Conservation (phyloP, 2,888 invertebrate species). For the Mesopsocus fuscifrons region DNA sequence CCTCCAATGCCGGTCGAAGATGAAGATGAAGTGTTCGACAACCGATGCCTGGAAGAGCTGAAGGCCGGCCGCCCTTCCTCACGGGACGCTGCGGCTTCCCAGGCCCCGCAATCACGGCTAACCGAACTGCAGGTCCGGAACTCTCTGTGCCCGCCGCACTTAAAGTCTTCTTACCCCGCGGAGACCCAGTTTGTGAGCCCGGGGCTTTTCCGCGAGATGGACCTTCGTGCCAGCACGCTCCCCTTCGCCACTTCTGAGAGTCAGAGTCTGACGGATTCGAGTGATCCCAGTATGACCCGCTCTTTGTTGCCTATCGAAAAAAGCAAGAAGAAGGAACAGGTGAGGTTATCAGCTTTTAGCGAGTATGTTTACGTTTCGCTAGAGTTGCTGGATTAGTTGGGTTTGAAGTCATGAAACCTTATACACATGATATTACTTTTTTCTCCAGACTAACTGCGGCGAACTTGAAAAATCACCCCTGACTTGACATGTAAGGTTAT, state of each 20-base stretch:
- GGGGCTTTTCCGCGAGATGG: conserved; percentile 36
- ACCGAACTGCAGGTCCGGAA: conserved; percentile 62
- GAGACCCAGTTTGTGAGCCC: conserved; percentile 47
- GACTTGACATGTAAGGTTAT: too few species aligned
- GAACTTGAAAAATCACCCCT: too few species aligned
- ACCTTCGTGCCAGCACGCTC: conserved; percentile 36
- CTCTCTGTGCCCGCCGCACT: conserved; percentile 64
- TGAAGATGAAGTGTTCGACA: conserved; percentile 71
- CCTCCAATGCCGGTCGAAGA: conserved; percentile 53
- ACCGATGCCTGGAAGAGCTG: conserved; percentile 43
- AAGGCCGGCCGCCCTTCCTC: conserved; percentile 34
- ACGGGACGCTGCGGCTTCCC: conserved; percentile 26
- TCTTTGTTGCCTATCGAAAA: conserved; percentile 25
- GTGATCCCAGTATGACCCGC: conserved; percentile 24
- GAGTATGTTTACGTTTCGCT: too few species aligned
- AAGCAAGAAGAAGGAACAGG: conserved; percentile 28
- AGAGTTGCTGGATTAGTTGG: conserved; percentile 5
- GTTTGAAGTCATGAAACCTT: too few species aligned
- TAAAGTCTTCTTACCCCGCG: conserved; percentile 68
- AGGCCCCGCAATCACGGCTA: conserved; percentile 25
- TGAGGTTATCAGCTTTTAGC: too few species aligned
- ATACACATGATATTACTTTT: too few species aligned
- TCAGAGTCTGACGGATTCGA: not conserved
- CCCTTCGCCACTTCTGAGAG: conserved; percentile 7
- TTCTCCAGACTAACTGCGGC: too few species aligned